Conservation (phyloP, 1,140 invertebrate species). For the Formica exsecta region DNA sequence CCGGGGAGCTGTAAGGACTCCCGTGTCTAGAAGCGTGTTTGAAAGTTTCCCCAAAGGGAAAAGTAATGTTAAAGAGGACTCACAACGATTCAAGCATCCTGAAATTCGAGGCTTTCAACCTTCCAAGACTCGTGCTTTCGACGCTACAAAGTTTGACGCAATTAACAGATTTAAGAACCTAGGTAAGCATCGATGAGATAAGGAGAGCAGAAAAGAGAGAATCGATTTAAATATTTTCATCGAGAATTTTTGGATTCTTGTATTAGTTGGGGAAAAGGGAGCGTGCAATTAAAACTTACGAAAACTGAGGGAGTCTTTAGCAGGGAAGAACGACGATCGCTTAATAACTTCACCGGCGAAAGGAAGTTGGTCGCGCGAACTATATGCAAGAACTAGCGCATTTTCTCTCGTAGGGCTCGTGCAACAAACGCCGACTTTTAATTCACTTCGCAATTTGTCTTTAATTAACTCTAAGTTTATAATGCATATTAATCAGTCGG, state of each 20-base stretch:
- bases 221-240: conserved; percentile 50
- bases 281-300: conserved; percentile 58
- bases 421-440: conserved; percentile 58
- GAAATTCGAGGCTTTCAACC: conserved; percentile 46
- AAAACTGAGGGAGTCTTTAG: conserved; percentile 1
- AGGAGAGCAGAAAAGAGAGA: background rate
- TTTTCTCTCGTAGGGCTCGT: conserved; percentile 12
- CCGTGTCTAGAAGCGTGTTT: conserved; percentile 34
- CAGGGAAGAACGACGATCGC: conserved; percentile 27
- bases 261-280: background rate
- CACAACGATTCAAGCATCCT: conserved; percentile 36
- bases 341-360: conserved; percentile 45
- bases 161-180: conserved; percentile 4
- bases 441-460: conserved; percentile 62
- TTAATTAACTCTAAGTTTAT: conserved; percentile 59
- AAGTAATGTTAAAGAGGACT: conserved; percentile 51
- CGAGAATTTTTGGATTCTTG: conserved; percentile 46
- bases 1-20: conserved; percentile 12
- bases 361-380: conserved; percentile 12
- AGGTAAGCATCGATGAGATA: background rate
- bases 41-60: conserved; percentile 42
- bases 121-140: conserved; percentile 2
- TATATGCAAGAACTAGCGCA: conserved; percentile 4
- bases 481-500: conserved; percentile 58
- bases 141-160: conserved; percentile 42